Evolutionary conservation across 2,888 invertebrate species (phyloP).

Genomic region (Aricia artaxerxes): DNA sequence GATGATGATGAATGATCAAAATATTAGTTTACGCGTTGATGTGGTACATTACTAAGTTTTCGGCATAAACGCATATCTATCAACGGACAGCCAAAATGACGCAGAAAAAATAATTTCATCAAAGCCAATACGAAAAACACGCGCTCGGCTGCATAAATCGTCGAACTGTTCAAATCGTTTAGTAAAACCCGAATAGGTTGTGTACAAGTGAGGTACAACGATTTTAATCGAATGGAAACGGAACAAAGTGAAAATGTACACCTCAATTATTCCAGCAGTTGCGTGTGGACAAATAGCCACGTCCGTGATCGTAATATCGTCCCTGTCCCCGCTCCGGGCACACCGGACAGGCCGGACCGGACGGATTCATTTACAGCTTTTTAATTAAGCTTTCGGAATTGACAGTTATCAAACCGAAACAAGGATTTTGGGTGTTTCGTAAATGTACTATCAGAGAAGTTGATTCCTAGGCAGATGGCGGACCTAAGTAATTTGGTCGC

Average conservation of each 20-base stretch:
- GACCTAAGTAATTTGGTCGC: too few species aligned
- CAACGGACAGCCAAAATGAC: conserved; percentile 29
- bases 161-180: conserved; percentile 78
- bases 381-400: background rate
- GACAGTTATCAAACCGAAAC: too few species aligned
- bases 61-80: background rate
- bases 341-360: conserved; percentile 34
- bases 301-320: conserved; percentile 58
- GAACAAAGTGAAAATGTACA: conserved; percentile 81
- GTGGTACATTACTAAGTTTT: background rate
- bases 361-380: conserved; percentile 31
- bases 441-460: too few species aligned
- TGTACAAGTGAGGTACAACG: conserved; percentile 76
- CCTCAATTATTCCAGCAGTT: conserved; percentile 77
- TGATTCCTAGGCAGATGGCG: too few species aligned
- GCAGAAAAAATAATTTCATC: conserved; percentile 42
- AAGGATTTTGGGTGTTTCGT: too few species aligned
- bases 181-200: conserved; percentile 78
- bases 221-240: conserved; percentile 80
- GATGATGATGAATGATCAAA: background rate
- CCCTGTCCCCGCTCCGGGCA: conserved; percentile 35
- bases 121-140: conserved; percentile 53
- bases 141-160: conserved; percentile 65
- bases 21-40: background rate
- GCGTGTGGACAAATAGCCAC: conserved; percentile 72